Base-by-base conservation (phyloP, 2,113 vertebrate genomes). In the Seriola rivoliana region DNA sequence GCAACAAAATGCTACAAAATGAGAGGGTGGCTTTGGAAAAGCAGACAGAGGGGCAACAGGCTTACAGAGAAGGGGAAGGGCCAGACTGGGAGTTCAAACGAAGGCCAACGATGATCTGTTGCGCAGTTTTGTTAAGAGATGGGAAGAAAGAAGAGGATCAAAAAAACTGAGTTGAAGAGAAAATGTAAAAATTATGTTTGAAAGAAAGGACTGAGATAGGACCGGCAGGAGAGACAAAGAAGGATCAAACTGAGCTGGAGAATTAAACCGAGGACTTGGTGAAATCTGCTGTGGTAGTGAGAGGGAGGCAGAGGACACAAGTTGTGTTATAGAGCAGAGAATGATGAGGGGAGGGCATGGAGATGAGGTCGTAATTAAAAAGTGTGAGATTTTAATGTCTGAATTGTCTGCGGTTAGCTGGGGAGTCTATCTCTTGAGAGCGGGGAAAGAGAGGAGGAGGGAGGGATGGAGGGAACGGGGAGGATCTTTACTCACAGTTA, bases 301-400 rank as follows among this genome's bases (percentile, higher is more conserved):
- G 71, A 59, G 0, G n/a, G 69, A 73, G 46, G 58, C 4, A 5
- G 52, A 52, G 66, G 62, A 54, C 7, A 38, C n/a, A n/a, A 19
- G 42, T 29, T 9, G 23, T 67, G 66, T 75, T 74, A 69, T 19
- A 21, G 58, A 9, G 32, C 10, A 3, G 55, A 69, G 77, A 78
- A 40, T 10, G 66, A 81, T 11, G 54, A 60, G 71, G 50, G 65
- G 50, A 64, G 48, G 77, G 50, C 25, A 36, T 1, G 44, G 68
- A 84, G 85, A 52, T 8, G 19, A 57, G 57, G 77, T 34, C 11
- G 52, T 90, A 89, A 93, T 93, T 91, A 91, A 89, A 87, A 81
- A 82, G 77, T 85, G 89, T 65, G 78, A 79, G 79, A 85, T 91
- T 88, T 91, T 84, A 80, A 89, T 78, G 80, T 91, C 84, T 84